Conservation (phyloP, 2,113 vertebrate species). For the Suncus etruscus region DNA sequence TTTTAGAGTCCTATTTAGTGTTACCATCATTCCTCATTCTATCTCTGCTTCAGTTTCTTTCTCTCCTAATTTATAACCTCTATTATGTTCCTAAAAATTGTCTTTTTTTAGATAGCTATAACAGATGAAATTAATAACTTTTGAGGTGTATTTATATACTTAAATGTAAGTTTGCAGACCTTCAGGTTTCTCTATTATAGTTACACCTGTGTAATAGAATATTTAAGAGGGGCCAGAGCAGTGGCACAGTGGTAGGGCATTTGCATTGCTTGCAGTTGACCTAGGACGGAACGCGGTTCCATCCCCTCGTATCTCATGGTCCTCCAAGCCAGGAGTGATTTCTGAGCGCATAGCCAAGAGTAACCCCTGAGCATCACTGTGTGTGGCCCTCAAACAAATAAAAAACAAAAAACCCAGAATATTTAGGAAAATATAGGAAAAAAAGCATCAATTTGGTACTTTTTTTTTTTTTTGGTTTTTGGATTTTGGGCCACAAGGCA, state of each 20-base stretch:
- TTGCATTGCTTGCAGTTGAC: no score
- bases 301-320: no score
- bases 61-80: constrained; percentile 22
- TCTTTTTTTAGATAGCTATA: constrained; percentile 5
- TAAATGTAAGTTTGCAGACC: constrained; percentile 20
- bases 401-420: background rate
- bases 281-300: no score
- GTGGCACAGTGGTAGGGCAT: no score
- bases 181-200: constrained; percentile 27
- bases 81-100: constrained; percentile 40
- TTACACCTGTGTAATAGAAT: background rate
- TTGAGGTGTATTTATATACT: constrained; percentile 20
- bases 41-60: background rate
- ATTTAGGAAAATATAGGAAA: constrained; percentile 20
- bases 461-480: no score
- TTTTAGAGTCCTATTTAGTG: background rate
- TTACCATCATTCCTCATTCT: background rate
- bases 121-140: constrained; percentile 22
- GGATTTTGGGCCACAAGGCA: no score
- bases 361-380: no score
- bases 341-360: no score
- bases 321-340: no score
- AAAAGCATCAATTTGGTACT: background rate
- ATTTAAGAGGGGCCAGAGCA: background rate
- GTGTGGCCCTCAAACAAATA: no score